These are phyloP conservation scores for Timandra comae DNA, from an alignment of 2,888 invertebrate species.

Conservation along the genomic window DNA sequence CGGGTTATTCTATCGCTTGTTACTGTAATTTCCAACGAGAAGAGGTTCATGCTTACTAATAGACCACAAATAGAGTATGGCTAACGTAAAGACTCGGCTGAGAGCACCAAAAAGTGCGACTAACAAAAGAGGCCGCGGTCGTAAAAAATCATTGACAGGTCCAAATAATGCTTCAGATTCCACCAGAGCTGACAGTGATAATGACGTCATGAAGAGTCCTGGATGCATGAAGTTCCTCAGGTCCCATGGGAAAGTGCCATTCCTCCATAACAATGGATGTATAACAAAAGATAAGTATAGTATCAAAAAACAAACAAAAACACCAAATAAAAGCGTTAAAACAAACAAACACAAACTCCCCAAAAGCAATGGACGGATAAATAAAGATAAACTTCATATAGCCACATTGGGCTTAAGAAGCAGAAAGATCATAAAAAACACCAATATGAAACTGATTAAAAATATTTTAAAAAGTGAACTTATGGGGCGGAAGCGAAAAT, in stretches of 20 bases:
- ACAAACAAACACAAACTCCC: slow-evolving; percentile 7
- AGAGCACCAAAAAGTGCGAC: slow-evolving; percentile 47
- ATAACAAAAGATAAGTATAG: slow-evolving; percentile 26
- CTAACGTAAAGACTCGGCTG: slow-evolving; percentile 59
- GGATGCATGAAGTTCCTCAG: slow-evolving; percentile 27
- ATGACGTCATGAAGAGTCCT: slow-evolving; percentile 30
- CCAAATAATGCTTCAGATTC: slow-evolving; percentile 29
- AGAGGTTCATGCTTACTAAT: slow-evolving; percentile 49
- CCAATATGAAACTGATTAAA: slow-evolving; percentile 24
- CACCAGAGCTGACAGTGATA: slow-evolving; percentile 20
- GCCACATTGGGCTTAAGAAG: not conserved
- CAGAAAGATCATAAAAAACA: no score
- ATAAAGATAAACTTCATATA: slow-evolving; percentile 1
- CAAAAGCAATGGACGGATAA: slow-evolving; percentile 1
- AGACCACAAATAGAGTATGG: slow-evolving; percentile 49
- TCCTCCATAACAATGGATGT: slow-evolving; percentile 39
- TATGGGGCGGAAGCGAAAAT: slow-evolving; percentile 35
- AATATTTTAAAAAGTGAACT: slow-evolving; percentile 57
- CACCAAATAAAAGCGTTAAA: slow-evolving; percentile 9
- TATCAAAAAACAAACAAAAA: slow-evolving; percentile 16
- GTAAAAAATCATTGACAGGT: slow-evolving; percentile 44
- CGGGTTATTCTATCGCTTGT: slow-evolving; percentile 51
- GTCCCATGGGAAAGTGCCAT: slow-evolving; percentile 33
- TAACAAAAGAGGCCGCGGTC: slow-evolving; percentile 37
- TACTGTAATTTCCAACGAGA: slow-evolving; percentile 27